These are phyloP conservation scores for Phaethornis superciliosus DNA, from an alignment of 2,113 vertebrate genomes.

Conservation along the genomic window DNA sequence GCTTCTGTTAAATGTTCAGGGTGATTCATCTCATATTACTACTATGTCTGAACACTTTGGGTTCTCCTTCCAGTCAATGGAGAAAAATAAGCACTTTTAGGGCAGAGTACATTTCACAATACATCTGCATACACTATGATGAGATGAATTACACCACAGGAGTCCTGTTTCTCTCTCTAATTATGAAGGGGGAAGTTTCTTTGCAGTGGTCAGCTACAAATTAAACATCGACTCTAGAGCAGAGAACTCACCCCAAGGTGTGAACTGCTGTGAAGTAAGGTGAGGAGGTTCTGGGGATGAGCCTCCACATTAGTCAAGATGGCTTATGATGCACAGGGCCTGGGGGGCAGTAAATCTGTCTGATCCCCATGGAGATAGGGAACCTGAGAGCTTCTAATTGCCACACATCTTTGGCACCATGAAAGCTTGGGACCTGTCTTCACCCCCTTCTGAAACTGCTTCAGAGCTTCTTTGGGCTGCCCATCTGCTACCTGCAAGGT, in stretches of 20 bases:
- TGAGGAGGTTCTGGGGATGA: neutral
- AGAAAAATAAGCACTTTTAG: neutral
- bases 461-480: neutral
- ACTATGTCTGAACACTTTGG: neutral
- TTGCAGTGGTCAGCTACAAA: neutral
- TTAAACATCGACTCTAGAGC: neutral
- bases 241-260: neutral
- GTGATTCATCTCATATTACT: neutral
- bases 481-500: neutral
- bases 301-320: neutral
- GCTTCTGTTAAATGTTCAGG: neutral
- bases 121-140: accelerated
- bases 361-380: neutral
- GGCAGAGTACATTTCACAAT: neutral
- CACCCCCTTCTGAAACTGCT: neutral
- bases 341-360: neutral
- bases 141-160: neutral
- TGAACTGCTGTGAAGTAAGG: neutral
- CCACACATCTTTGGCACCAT: neutral
- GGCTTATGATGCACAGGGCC: neutral
- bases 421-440: neutral
- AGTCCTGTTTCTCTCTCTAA: neutral
- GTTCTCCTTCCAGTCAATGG: neutral
- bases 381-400: neutral
- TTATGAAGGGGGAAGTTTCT: neutral